Conservation (phyloP, 2,888 invertebrate species). For the Blastobasis adustella region DNA sequence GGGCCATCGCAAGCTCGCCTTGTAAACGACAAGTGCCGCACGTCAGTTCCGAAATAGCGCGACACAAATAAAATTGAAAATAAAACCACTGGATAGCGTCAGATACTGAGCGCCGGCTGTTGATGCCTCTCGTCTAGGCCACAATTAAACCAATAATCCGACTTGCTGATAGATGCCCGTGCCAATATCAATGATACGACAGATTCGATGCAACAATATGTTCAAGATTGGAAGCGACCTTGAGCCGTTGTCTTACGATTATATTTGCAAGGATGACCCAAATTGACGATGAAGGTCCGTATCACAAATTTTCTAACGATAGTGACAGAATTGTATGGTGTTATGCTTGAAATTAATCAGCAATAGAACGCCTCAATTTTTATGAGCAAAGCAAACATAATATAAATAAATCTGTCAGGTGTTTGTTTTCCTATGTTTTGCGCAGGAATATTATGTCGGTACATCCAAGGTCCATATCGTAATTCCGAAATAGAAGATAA, state of each 20-base stretch:
- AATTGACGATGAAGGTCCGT: too few relatives aligned
- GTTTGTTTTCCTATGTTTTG: slow-evolving; percentile 20
- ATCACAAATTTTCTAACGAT: too few relatives aligned
- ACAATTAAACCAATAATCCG: slow-evolving; percentile 36
- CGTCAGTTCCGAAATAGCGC: slow-evolving; percentile 68
- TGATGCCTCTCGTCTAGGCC: slow-evolving; percentile 34
- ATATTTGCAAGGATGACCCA: too few relatives aligned
- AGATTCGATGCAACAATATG: too few relatives aligned
- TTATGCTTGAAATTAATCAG: too few relatives aligned
- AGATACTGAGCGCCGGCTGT: slow-evolving; percentile 53
- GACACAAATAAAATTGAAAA: slow-evolving; percentile 74
- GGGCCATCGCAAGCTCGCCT: slow-evolving; percentile 47
- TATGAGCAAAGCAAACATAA: slow-evolving; percentile 2
- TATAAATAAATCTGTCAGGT: slow-evolving; percentile 15
- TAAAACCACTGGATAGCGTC: slow-evolving; percentile 67
- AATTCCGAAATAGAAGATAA: slow-evolving; percentile 7
- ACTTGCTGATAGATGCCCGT: neutral
- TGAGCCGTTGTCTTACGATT: too few relatives aligned
- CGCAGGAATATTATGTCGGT: slow-evolving; percentile 16
- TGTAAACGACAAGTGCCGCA: slow-evolving; percentile 67
- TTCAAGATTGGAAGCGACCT: too few relatives aligned
- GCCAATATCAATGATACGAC: too few relatives aligned
- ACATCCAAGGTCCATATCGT: slow-evolving; percentile 13
- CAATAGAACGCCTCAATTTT: too few relatives aligned
- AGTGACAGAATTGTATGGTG: too few relatives aligned